Evolutionary conservation across 2,113 vertebrate species (phyloP).

Genomic region (Malurus alboscapulatus): DNA sequence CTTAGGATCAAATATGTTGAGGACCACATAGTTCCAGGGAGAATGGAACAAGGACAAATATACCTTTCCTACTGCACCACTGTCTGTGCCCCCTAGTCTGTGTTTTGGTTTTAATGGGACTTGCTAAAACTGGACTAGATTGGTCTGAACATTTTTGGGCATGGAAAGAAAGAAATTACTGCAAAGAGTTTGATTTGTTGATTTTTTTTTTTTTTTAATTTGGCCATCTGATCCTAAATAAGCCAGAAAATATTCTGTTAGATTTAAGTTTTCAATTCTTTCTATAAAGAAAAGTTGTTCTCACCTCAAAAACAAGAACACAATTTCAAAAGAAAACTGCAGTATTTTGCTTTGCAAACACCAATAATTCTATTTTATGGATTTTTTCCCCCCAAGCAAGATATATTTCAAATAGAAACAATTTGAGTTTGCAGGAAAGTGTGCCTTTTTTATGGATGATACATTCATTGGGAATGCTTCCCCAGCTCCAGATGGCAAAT

Average conservation of each 20-base stretch:
- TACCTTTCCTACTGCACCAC: not conserved
- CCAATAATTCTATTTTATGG: not conserved
- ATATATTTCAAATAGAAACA: not conserved
- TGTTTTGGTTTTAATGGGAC: not conserved
- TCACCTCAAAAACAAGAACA: not conserved
- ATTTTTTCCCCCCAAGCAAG: not conserved
- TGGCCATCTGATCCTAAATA: slow-evolving; percentile 24
- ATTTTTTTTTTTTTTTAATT: not conserved
- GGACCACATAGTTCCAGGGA: fast-evolving
- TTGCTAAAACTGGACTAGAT: not conserved
- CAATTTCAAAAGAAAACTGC: not conserved
- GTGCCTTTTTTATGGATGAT: not conserved
- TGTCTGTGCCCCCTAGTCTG: fast-evolving
- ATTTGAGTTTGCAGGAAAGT: not conserved
- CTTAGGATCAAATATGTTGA: fast-evolving
- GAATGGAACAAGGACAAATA: not conserved
- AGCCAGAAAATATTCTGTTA: slow-evolving; percentile 23
- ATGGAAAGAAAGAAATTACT: not conserved
- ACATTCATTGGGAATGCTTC: not conserved
- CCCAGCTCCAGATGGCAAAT: slow-evolving; percentile 58
- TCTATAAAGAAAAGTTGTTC: not conserved
- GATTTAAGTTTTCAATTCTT: not conserved
- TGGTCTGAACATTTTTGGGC: not conserved
- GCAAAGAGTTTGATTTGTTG: not conserved
- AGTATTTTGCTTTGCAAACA: not conserved